Base-by-base conservation (phyloP, 2,888 invertebrate species). In the Oscheius onirici region DNA sequence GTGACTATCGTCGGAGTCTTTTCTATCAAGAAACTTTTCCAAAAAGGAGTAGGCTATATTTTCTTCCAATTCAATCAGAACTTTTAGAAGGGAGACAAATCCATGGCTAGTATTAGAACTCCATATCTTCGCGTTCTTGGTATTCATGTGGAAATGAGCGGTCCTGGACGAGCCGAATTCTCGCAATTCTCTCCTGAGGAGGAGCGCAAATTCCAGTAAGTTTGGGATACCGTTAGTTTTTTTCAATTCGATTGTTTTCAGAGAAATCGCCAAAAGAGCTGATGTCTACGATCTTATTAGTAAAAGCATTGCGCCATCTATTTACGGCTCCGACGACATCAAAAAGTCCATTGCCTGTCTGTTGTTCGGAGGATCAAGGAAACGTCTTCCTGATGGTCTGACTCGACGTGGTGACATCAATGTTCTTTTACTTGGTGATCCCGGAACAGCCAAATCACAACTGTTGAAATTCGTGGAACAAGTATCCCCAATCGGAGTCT, bases 401-500 rank as follows among this genome's bases (percentile, higher is more conserved):
- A 94, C 93, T 0, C 91, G 99, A 13, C 92, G 99, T 88, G 99
- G 99, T 2, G 99, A 99, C 88, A 95, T 99, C 78, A 99, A 99
- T 88, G 91, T 99, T 24, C 89, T 99, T 15, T 79, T 99, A 73
- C 90, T 99, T 34, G 99, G 99, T 51, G 99, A 99, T 90, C 99
- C 99, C 0, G 99, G 99, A 85, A 99, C 99, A 0, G 99, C 99
- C n/a, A 99, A 99, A 89, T 96, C 96, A 0, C 99, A 99, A 88
- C 90, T 99, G 71, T 90, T 99, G 11, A 99, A 99, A 89, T 99
- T 99, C 88, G 97, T 96, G 0, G 97, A 99, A 89, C 93, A 95
- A 22, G 81, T 82, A 10, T 74, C 86, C 10, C 86, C 86, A 8
- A 84, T 86, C 52, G 84, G 84, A 26, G 87, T 91, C 40, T 99